Evolutionary conservation across 2,888 invertebrate genomes (phyloP).

Genomic region (Hydropsyche betteni): DNA sequence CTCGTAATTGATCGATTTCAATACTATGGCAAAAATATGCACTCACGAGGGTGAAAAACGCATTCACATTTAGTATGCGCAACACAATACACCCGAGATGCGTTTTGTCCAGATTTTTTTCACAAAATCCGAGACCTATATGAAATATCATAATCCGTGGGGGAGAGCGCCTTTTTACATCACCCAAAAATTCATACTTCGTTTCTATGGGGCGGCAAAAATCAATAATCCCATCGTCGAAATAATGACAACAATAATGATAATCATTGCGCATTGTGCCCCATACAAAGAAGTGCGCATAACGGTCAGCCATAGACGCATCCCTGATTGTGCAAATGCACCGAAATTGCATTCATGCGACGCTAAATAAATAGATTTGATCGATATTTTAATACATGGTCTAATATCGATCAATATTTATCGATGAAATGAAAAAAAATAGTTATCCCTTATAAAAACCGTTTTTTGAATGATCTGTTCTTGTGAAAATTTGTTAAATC

Average conservation of each 20-base stretch:
- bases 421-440: too few relatives aligned
- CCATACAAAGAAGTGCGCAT: conserved; percentile 34
- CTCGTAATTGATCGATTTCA: conserved; percentile 50
- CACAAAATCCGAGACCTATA: not conserved
- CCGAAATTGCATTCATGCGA: too few relatives aligned
- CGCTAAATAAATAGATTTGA: too few relatives aligned
- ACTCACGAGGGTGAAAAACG: conserved; percentile 15
- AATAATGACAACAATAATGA: conserved; percentile 43
- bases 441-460: too few relatives aligned
- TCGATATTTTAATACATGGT: too few relatives aligned
- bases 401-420: too few relatives aligned
- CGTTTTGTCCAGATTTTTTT: conserved; percentile 40
- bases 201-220: conserved; percentile 33
- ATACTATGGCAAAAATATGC: not conserved
- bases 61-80: conserved; percentile 30
- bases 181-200: conserved; percentile 43
- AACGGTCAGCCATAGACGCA: conserved; percentile 47
- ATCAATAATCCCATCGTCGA: conserved; percentile 49
- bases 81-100: conserved; percentile 10
- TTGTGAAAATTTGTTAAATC: too few relatives aligned
- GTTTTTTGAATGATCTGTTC: too few relatives aligned
- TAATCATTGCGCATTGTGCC: conserved; percentile 50
- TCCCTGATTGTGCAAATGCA: too few relatives aligned
- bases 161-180: conserved; percentile 44
- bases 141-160: not conserved